Percentiles rank a stretch among this genome's conserved stretches.
Evolutionary conservation across 2,113 vertebrate species (phyloP).

Genomic region (Hippopotamus amphibius): DNA sequence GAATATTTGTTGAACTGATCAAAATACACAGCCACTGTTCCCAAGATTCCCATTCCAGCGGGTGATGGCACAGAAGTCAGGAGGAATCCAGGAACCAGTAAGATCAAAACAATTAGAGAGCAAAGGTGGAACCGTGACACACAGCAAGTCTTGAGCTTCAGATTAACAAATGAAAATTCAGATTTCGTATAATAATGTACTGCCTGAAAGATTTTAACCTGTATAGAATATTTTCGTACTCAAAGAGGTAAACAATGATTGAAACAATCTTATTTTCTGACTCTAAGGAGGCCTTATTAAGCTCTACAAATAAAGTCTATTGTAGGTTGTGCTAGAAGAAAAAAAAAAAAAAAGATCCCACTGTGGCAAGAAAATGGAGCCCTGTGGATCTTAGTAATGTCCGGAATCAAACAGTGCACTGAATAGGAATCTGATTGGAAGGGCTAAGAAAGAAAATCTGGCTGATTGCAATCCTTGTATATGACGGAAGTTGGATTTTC

Average conservation of each 20-base stretch:
- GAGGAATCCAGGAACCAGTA: not conserved
- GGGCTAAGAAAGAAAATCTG: slow-evolving; percentile 64
- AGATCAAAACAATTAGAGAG: not conserved
- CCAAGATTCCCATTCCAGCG: not conserved
- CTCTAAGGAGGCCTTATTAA: slow-evolving; percentile 65
- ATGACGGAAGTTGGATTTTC: slow-evolving; percentile 63
- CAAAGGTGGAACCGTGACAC: not conserved
- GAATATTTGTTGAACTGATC: not conserved
- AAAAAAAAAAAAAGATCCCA: slow-evolving; percentile 11
- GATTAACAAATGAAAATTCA: slow-evolving; percentile 33
- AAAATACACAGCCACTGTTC: not conserved
- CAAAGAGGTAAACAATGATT: slow-evolving; percentile 56
- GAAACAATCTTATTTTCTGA: slow-evolving; percentile 69
- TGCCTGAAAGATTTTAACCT: slow-evolving; percentile 17
- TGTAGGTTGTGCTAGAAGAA: not conserved
- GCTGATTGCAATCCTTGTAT: slow-evolving; percentile 80
- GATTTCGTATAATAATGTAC: slow-evolving; percentile 17
- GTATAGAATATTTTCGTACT: slow-evolving; percentile 40
- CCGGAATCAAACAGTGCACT: slow-evolving; percentile 61
- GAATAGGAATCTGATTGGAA: slow-evolving; percentile 79
- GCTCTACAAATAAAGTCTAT: slow-evolving; percentile 72
- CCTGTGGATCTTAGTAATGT: slow-evolving; percentile 63
- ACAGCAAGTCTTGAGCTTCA: slow-evolving; percentile 29
- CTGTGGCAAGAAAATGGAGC: slow-evolving; percentile 61
- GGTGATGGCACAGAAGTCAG: not conserved